Conservation (phyloP, 2,113 vertebrate species). For the Albula goreensis region DNA sequence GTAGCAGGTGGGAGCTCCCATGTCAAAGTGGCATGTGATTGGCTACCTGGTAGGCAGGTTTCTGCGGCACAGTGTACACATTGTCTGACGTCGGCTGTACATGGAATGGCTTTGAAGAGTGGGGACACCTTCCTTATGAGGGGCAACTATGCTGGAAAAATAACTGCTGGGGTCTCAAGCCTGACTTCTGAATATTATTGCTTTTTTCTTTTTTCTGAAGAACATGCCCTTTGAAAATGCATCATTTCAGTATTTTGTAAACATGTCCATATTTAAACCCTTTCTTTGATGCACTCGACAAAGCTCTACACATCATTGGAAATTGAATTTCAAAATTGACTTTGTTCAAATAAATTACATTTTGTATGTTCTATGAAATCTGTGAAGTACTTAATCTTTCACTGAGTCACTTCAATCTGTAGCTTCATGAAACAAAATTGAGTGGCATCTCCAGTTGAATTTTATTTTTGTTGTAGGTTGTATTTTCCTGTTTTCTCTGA, state of each 20-base stretch:
- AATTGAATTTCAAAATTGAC: no score
- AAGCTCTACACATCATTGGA: no score
- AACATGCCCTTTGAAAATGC: neutral
- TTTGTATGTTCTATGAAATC: neutral
- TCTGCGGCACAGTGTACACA: neutral
- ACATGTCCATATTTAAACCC: no score
- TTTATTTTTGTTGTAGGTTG: neutral
- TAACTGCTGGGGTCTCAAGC: no score
- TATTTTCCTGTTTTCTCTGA: neutral
- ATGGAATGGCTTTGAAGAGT: neutral
- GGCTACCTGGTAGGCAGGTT: neutral
- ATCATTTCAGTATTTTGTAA: neutral
- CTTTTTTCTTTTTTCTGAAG: neutral
- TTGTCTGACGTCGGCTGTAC: neutral
- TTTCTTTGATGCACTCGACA: no score
- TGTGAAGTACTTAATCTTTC: neutral
- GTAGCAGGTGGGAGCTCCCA: neutral
- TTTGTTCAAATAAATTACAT: neutral
- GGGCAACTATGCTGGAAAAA: no score
- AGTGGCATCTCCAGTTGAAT: neutral
- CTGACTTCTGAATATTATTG: no score
- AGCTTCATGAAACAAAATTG: neutral
- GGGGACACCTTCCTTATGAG: neutral
- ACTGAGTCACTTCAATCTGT: neutral
- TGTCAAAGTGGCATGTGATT: neutral